phyloP scores from a whole-genome alignment of 2,797 vertebrate species.

The Anguilla pacifica region DNA sequence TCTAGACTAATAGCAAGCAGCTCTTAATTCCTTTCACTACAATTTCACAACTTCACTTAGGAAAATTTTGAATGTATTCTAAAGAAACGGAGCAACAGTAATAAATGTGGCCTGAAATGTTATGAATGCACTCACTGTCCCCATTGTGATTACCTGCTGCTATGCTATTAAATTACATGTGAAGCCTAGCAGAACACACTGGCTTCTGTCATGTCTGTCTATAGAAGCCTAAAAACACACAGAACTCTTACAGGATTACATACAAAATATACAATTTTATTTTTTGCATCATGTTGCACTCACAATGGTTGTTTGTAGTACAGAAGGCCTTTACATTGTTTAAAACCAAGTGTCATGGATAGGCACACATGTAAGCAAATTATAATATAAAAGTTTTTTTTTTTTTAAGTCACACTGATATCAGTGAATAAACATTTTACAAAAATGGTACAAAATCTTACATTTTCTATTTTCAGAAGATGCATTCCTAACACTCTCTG shows the following conservation, averaged over 20 bases:
- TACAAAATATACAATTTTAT: neutral
- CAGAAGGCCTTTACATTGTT: neutral
- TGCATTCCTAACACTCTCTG: neutral
- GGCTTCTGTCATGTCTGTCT: neutral
- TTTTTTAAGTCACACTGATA: slow-evolving; percentile 40
- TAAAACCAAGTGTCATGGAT: neutral
- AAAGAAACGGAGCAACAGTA: neutral
- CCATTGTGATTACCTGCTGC: slow-evolving; percentile 15
- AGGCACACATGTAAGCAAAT: neutral
- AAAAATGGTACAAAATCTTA: slow-evolving; percentile 41
- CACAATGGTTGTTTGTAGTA: neutral
- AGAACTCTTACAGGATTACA: neutral
- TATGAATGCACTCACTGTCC: slow-evolving; percentile 12
- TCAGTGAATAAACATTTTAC: slow-evolving; percentile 44
- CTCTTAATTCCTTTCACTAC: neutral
- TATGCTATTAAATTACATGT: slow-evolving; percentile 15
- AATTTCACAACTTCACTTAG: neutral
- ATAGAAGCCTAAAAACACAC: neutral
- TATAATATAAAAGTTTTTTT: slow-evolving; percentile 22
- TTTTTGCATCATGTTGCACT: neutral
- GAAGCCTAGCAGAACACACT: slow-evolving; percentile 12
- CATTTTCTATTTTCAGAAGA: slow-evolving; percentile 46
- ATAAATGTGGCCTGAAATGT: neutral
- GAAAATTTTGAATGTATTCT: neutral
- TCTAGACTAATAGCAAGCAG: slow-evolving; percentile 22